Evolutionary conservation across 2,888 invertebrate genomes (phyloP).

Genomic region (Bombyx huttoni): DNA sequence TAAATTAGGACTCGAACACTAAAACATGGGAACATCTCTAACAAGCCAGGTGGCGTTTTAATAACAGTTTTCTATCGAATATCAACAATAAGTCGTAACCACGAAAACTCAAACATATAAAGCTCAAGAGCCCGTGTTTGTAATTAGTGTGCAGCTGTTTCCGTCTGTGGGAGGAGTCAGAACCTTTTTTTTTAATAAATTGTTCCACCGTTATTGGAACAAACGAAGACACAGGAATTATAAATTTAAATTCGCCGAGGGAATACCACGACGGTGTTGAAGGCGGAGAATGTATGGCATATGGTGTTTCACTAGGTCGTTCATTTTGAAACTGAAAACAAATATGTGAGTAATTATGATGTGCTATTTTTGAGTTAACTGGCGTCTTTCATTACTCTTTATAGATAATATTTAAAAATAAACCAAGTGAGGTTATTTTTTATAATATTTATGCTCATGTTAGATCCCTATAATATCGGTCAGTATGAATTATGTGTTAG

Average conservation of each 20-base stretch:
- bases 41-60: constrained; percentile 24
- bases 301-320: constrained; percentile 14
- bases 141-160: constrained; percentile 70
- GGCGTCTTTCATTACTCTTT: no score
- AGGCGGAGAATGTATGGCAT: constrained; percentile 59
- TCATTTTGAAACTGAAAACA: background rate
- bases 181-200: constrained; percentile 46
- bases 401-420: no score
- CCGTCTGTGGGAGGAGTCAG: constrained; percentile 56
- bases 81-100: constrained; percentile 21
- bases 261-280: constrained; percentile 48
- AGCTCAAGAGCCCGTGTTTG: constrained; percentile 51
- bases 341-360: constrained; percentile 8
- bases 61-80: constrained; percentile 27
- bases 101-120: constrained; percentile 32
- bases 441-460: no score
- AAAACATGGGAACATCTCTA: constrained; percentile 10
- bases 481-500: no score
- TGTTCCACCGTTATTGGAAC: constrained; percentile 57
- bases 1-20: constrained; percentile 4
- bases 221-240: constrained; percentile 50
- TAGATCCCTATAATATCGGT: no score
- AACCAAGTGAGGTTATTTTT: no score
- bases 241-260: constrained; percentile 67
- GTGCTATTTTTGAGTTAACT: no score